Evolutionary conservation across 2,797 vertebrate species (phyloP).

Genomic region (Sebastes nivosus): DNA sequence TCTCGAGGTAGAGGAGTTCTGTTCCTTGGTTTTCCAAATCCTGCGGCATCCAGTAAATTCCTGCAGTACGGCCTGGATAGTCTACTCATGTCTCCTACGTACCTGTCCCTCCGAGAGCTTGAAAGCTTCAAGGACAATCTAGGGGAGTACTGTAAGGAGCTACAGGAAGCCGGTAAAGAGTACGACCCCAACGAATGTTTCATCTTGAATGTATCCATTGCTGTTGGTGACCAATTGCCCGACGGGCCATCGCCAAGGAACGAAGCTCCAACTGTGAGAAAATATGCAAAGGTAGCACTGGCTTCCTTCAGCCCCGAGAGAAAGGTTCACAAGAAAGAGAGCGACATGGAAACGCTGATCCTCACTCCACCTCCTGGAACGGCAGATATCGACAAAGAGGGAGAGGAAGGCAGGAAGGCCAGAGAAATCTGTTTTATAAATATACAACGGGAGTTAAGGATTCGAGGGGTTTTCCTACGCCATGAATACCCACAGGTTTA

Average conservation of each 20-base stretch:
- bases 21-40: constrained; percentile 95
- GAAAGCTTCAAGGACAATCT: constrained; percentile 93
- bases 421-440: constrained; percentile 97
- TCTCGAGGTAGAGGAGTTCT: constrained; percentile 95
- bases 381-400: constrained; percentile 93
- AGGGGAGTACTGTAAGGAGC: constrained; percentile 92
- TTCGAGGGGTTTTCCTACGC: constrained; percentile 94
- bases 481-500: constrained; percentile 95
- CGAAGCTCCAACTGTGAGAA: constrained; percentile 92
- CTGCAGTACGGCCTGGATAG: constrained; percentile 94
- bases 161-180: constrained; percentile 92
- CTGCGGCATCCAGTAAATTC: constrained; percentile 91
- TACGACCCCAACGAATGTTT: constrained; percentile 98
- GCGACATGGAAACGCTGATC: constrained; percentile 97
- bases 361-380: constrained; percentile 96
- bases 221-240: constrained; percentile 90
- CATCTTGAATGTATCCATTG: constrained; percentile 97
- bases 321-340: constrained; percentile 88
- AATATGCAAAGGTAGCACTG: constrained; percentile 96
- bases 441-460: constrained; percentile 95
- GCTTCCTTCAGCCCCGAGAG: constrained; percentile 93
- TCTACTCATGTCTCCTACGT: constrained; percentile 94
- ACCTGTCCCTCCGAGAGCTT: constrained; percentile 94
- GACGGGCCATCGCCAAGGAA: constrained; percentile 89
- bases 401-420: constrained; percentile 93